These are phyloP conservation scores for Fregetta grallaria DNA, from an alignment of 2,113 vertebrate species.

Conservation along the genomic window DNA sequence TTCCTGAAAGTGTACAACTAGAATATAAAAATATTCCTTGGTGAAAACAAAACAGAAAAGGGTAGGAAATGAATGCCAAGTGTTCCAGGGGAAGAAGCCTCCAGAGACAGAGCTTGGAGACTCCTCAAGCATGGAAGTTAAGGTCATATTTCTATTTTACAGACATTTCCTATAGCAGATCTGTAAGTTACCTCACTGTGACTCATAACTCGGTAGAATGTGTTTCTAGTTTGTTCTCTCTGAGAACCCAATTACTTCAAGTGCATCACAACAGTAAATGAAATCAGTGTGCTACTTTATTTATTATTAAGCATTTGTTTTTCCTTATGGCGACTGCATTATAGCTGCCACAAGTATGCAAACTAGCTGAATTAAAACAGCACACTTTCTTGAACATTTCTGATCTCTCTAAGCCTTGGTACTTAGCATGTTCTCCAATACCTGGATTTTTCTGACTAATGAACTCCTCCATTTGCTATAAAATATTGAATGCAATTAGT, in stretches of 20 bases:
- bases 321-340: background rate
- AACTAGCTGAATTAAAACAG: constrained; percentile 3
- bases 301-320: constrained; percentile 40
- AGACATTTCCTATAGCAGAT: background rate
- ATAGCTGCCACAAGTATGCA: background rate
- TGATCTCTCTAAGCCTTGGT: background rate
- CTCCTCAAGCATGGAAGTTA: background rate
- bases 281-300: constrained; percentile 4
- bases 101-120: background rate
- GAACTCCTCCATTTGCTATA: constrained; percentile 20
- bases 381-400: background rate
- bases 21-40: constrained; percentile 8
- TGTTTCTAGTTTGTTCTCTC: constrained; percentile 4
- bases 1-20: background rate
- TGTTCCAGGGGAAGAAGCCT: background rate
- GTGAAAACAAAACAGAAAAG: constrained; percentile 4
- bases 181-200: background rate
- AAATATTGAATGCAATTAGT: constrained; percentile 32
- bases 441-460: constrained; percentile 33
- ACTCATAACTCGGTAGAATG: background rate
- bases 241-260: constrained; percentile 42
- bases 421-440: constrained; percentile 1
- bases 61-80: background rate
- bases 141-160: background rate
- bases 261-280: constrained; percentile 20